These are phyloP conservation scores for Intellagama lesueurii DNA, from an alignment of 2,797 vertebrate genomes.

Conservation along the genomic window DNA sequence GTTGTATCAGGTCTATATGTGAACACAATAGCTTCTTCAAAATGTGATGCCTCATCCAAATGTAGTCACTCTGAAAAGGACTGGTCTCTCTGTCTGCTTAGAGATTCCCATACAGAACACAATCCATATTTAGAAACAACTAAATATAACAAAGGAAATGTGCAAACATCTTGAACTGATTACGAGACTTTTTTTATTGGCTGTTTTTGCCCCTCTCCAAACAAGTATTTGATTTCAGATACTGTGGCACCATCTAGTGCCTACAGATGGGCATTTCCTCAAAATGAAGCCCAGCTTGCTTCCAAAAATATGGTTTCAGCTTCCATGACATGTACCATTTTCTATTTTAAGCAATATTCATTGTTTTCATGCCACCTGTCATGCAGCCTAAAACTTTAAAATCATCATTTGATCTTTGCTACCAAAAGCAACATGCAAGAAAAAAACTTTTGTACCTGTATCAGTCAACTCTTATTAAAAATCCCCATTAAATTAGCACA, in stretches of 20 bases:
- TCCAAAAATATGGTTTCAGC: neutral
- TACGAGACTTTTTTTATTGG: conserved; percentile 19
- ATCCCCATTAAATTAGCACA: neutral
- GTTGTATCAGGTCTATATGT: conserved; percentile 11
- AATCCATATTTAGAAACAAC: conserved; percentile 40
- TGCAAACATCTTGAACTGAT: conserved; percentile 37
- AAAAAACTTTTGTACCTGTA: neutral
- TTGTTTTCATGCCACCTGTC: neutral
- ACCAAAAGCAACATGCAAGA: neutral
- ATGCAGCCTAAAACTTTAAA: neutral
- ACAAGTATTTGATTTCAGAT: neutral
- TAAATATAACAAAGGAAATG: conserved; percentile 31
- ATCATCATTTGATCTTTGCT: neutral
- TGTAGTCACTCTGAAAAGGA: neutral
- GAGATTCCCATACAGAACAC: neutral
- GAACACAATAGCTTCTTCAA: conserved; percentile 30
- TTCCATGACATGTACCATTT: conserved; percentile 25
- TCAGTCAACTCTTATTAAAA: neutral
- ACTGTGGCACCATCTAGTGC: conserved; percentile 66
- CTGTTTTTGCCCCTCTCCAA: neutral
- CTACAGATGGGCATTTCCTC: conserved; percentile 18
- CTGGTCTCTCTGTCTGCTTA: conserved; percentile 20
- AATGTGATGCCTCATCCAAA: conserved; percentile 21
- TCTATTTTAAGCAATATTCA: neutral
- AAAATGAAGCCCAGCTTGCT: conserved; percentile 6